Base-by-base conservation (phyloP, 2,888 invertebrate genomes). In the Isotomurus palustris region DNA sequence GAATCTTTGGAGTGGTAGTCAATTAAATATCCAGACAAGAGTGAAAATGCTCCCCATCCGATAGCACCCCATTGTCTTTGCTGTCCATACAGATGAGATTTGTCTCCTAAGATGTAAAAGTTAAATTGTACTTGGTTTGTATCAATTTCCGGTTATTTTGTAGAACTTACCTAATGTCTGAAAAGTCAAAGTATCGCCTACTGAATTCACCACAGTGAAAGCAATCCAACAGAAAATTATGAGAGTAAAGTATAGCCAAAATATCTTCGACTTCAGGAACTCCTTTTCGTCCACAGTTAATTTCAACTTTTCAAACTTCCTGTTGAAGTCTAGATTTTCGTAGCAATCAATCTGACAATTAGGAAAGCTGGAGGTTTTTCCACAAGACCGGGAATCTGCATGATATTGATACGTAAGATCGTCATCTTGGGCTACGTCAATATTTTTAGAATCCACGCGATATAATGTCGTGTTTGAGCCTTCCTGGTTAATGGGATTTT, bases 141-240 rank as follows among this genome's bases (percentile, higher is more conserved):
- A n/a, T n/a, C n/a, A n/a, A n/a, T n/a, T n/a, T n/a, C n/a, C n/a
- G n/a, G n/a, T n/a, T n/a, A n/a, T n/a, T n/a, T n/a, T n/a, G n/a
- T n/a, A n/a, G n/a, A 24, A 24, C 76, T 75, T 75, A 83, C 88
- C 91, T 29, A 94, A 78, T 50, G 89, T 78, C 72, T 87, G 84
- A 74, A 93, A 91, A 73, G 91, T 91, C 60, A 93, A 87, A 0
- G 92, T 87, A 78, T 95, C 94, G 1, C 87, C 88, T 52, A 94
- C 83, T 62, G 89, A 90, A 21, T 91, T 87, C 2, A 88, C 86
- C 0, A 92, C 86, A 0, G 91, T 87, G 82, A 91, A 89, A 2
- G 87, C 86, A 24, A 87, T 77, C 86, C 91, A 92, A 58, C 85
- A 87, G 6, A 86, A 70, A n/a, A 88, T 80, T 75, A 89, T 83